A percentile compares a stretch with the other conserved stretches of the same genome.
Evolutionary conservation across 2,888 invertebrate species (phyloP).

Genomic region (Galeopsomyia nigrocyanea): DNA sequence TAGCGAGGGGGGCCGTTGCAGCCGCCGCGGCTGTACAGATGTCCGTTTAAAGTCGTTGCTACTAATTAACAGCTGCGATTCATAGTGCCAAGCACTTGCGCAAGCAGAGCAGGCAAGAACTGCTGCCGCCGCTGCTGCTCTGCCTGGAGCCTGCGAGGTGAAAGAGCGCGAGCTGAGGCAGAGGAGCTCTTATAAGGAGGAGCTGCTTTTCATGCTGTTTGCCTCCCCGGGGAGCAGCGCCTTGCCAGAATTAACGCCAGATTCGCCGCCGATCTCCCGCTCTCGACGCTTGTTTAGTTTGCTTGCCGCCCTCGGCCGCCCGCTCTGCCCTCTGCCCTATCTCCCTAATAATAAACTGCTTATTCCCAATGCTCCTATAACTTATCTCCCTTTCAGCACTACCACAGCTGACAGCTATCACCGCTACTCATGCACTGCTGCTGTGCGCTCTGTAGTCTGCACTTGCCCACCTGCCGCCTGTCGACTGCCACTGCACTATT

Average conservation of each 20-base stretch:
- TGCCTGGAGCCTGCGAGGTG: conserved; percentile 31
- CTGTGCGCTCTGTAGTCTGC: no score
- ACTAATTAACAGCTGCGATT: conserved; percentile 65
- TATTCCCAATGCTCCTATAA: conserved; percentile 69
- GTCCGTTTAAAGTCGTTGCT: conserved; percentile 60
- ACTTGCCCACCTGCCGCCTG: no score
- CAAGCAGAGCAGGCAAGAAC: conserved; percentile 18
- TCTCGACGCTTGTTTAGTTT: conserved; percentile 50
- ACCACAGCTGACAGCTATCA: conserved; percentile 62
- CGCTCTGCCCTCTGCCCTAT: conserved; percentile 64
- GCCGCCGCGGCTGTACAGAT: conserved; percentile 46
- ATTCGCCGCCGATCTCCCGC: conserved; percentile 61
- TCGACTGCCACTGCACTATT: no score
- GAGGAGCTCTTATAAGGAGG: conserved; percentile 48
- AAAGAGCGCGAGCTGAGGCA: conserved; percentile 48
- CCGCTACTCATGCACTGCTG: no score
- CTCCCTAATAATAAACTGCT: conserved; percentile 69
- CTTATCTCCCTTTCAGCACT: conserved; percentile 67
- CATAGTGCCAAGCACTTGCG: conserved; percentile 32
- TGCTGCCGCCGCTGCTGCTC: no score
- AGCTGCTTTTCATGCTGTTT: conserved; percentile 64
- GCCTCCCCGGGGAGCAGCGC: conserved; percentile 61
- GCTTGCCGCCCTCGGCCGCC: conserved; percentile 56
- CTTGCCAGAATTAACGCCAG: conserved; percentile 67
- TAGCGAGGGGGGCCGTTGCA: not conserved